These are phyloP conservation scores for Nomada flava DNA, from an alignment of 2,888 invertebrate genomes.

Conservation along the genomic window DNA sequence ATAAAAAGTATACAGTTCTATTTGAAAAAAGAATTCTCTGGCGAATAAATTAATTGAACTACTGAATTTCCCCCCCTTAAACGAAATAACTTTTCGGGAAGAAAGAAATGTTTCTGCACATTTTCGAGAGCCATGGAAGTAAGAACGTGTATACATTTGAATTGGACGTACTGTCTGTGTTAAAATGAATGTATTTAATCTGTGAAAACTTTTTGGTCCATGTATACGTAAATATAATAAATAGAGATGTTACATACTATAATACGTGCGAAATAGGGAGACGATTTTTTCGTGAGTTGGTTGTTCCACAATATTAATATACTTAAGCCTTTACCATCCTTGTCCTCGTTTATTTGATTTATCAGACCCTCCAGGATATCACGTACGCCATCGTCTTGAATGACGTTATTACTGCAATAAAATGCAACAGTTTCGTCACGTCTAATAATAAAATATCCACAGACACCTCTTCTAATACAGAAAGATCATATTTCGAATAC, in stretches of 20 bases:
- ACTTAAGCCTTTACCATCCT: conserved; percentile 87
- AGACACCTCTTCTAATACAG: conserved; percentile 6
- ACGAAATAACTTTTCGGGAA: too few relatives aligned
- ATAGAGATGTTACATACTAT: conserved; percentile 86
- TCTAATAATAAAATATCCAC: conserved; percentile 1
- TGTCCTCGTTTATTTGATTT: conserved; percentile 86
- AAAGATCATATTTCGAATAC: too few relatives aligned
- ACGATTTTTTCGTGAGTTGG: conserved; percentile 91
- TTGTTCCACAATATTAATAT: conserved; percentile 96
- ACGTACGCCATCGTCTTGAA: conserved; percentile 90
- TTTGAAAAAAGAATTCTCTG: too few relatives aligned
- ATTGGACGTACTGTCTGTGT: too few relatives aligned
- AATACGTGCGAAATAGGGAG: conserved; percentile 87
- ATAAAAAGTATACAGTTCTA: not conserved
- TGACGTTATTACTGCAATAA: conserved; percentile 84
- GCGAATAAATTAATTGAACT: too few relatives aligned
- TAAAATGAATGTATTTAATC: not conserved
- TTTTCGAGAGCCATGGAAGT: too few relatives aligned
- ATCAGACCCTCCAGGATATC: conserved; percentile 91
- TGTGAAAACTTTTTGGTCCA: not conserved
- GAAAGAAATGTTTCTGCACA: too few relatives aligned
- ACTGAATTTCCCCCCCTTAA: too few relatives aligned
- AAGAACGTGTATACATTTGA: too few relatives aligned
- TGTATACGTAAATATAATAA: conserved; percentile 44
- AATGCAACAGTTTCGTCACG: conserved; percentile 9